These are phyloP conservation scores for Helobdella robusta DNA, from an alignment of 2,888 invertebrate genomes.

Conservation along the genomic window DNA sequence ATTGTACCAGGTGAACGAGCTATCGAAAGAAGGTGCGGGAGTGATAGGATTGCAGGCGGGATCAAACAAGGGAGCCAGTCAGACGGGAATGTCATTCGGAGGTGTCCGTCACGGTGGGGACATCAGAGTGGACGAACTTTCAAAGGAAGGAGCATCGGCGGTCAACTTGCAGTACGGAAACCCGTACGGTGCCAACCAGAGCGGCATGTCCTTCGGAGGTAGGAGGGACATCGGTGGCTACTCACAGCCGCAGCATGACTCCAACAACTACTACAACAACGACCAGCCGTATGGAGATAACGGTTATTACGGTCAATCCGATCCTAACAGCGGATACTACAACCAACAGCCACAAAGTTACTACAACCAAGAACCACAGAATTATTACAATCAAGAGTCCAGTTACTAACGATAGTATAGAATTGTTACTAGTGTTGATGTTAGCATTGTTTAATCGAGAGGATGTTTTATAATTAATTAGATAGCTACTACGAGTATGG, in stretches of 20 bases:
- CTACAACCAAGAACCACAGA: constrained; percentile 12
- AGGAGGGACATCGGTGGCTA: constrained; percentile 39
- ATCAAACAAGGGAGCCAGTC: constrained; percentile 14
- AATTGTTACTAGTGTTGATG: too few relatives aligned
- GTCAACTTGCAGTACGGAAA: constrained; percentile 45
- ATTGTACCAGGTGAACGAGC: constrained; percentile 20
- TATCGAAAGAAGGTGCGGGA: constrained; percentile 22
- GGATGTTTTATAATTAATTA: too few relatives aligned
- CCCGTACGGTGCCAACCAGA: constrained; percentile 45
- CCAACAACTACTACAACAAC: constrained; percentile 20
- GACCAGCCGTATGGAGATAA: not conserved
- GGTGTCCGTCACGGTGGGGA: constrained; percentile 36
- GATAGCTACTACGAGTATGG: too few relatives aligned
- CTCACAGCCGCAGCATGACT: not conserved
- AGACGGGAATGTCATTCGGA: constrained; percentile 23
- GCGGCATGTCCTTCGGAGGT: constrained; percentile 44
- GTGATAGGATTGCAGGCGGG: constrained; percentile 24
- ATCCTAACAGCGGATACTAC: not conserved
- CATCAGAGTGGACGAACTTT: constrained; percentile 39
- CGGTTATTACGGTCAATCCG: not conserved
- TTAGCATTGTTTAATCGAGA: too few relatives aligned
- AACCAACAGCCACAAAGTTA: not conserved
- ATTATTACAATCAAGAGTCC: constrained; percentile 19
- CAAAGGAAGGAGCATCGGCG: constrained; percentile 36
- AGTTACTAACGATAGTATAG: not conserved